Percentiles rank a stretch among this genome's conserved stretches.
Evolutionary conservation across 2,888 invertebrate genomes (phyloP).

Genomic region (Melinopterus prodromus): DNA sequence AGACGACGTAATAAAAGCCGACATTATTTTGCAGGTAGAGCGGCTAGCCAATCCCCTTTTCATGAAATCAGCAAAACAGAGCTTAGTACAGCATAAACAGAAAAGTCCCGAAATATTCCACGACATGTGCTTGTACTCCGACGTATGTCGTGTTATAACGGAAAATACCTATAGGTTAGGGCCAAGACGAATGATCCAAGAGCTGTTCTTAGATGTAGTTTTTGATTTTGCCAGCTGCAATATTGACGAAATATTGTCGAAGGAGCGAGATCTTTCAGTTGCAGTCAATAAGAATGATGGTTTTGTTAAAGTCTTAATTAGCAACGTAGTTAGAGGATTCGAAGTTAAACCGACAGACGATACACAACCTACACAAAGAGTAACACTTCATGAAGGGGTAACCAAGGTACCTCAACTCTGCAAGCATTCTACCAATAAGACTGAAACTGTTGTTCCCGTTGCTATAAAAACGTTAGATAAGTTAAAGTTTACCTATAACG

Average conservation of each 20-base stretch:
- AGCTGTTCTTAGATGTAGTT: slow-evolving; percentile 87
- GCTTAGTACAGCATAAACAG: slow-evolving; percentile 78
- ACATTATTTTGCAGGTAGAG: slow-evolving; percentile 76
- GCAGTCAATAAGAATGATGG: background rate
- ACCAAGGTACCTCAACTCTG: slow-evolving; percentile 19
- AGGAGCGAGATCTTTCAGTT: slow-evolving; percentile 37
- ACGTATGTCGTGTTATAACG: slow-evolving; percentile 82
- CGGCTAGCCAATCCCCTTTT: slow-evolving; percentile 82
- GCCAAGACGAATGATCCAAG: slow-evolving; percentile 89
- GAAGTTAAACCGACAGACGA: slow-evolving; percentile 10
- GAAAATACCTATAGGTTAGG: slow-evolving; percentile 83
- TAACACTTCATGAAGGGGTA: background rate
- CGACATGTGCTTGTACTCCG: slow-evolving; percentile 92
- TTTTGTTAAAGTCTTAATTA: slow-evolving; percentile 26
- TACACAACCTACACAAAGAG: too few relatives aligned
- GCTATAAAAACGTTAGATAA: slow-evolving; percentile 57
- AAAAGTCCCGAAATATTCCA: slow-evolving; percentile 77
- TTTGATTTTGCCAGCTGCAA: slow-evolving; percentile 71
- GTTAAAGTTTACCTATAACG: slow-evolving; percentile 65
- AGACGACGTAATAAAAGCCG: slow-evolving; percentile 47
- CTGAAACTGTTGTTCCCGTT: slow-evolving; percentile 44
- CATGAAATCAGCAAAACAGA: slow-evolving; percentile 82
- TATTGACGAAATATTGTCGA: slow-evolving; percentile 61
- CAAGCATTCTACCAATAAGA: slow-evolving; percentile 40
- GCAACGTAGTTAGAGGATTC: slow-evolving; percentile 31